Conservation (phyloP, 2,113 vertebrate species). For the Serilophus lunatus region DNA sequence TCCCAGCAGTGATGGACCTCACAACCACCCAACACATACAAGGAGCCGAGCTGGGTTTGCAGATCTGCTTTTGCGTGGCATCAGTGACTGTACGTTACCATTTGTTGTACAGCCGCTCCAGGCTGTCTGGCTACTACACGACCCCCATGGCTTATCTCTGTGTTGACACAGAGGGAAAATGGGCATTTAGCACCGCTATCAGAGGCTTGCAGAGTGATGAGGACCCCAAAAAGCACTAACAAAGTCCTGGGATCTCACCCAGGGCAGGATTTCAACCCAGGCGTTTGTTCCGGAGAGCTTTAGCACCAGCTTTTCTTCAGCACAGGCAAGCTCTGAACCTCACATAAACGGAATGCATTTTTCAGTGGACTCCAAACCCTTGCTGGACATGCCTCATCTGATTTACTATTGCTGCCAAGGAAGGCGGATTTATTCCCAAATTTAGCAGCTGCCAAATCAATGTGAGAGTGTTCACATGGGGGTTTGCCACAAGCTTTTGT, state of each 20-base stretch:
- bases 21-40: rapidly evolving
- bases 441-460: background rate
- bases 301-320: background rate
- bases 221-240: background rate
- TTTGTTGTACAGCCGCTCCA: background rate
- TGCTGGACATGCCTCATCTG: background rate
- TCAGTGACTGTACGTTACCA: background rate
- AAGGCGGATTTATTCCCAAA: slow-evolving; percentile 31
- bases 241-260: background rate
- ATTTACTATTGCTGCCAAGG: slow-evolving; percentile 10
- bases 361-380: background rate
- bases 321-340: background rate
- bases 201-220: background rate
- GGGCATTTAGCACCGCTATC: background rate
- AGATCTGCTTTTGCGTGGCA: background rate
- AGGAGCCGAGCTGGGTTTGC: background rate
- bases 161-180: background rate
- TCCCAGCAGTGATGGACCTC: rapidly evolving
- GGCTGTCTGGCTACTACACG: background rate
- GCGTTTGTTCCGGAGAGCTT: background rate
- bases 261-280: background rate
- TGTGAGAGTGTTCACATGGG: background rate
- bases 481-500: background rate
- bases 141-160: background rate
- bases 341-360: background rate